Evolutionary conservation across 2,797 vertebrate genomes (phyloP).

Genomic region (Galagoides demidoff): DNA sequence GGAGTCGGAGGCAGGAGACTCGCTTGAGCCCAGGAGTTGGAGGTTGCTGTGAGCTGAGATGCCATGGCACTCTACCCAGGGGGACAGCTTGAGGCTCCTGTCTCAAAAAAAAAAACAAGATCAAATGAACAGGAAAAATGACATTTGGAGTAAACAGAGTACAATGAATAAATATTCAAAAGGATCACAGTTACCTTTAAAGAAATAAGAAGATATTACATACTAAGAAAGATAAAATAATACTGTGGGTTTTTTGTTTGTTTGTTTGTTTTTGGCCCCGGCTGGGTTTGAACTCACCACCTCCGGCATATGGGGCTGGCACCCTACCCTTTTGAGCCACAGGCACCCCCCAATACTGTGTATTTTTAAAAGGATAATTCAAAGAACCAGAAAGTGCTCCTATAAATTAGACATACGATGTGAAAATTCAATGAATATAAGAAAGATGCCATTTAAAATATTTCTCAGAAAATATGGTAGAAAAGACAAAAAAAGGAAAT

Average conservation of each 20-base stretch:
- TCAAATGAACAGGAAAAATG: background rate
- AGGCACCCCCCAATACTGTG: too few relatives aligned
- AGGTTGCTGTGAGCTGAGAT: too few relatives aligned
- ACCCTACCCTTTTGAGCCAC: too few relatives aligned
- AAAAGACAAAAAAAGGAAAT: background rate
- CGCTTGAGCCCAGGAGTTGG: too few relatives aligned
- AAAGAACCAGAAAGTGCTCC: background rate
- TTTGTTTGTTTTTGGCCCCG: too few relatives aligned
- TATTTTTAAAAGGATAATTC: background rate
- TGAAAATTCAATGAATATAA: background rate
- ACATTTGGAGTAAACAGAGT: background rate
- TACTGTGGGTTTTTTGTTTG: background rate
- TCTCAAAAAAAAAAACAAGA: too few relatives aligned
- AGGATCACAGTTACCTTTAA: background rate
- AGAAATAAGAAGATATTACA: background rate
- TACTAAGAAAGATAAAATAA: background rate
- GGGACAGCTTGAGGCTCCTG: too few relatives aligned
- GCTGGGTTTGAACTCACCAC: too few relatives aligned
- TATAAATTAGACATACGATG: background rate
- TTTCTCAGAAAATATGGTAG: background rate
- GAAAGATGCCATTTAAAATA: background rate
- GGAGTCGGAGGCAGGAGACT: too few relatives aligned
- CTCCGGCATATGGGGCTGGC: too few relatives aligned
- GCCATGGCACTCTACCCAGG: too few relatives aligned
- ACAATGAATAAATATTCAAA: background rate